Conservation (phyloP, 2,888 invertebrate species). For the Augochlorella aurata region DNA sequence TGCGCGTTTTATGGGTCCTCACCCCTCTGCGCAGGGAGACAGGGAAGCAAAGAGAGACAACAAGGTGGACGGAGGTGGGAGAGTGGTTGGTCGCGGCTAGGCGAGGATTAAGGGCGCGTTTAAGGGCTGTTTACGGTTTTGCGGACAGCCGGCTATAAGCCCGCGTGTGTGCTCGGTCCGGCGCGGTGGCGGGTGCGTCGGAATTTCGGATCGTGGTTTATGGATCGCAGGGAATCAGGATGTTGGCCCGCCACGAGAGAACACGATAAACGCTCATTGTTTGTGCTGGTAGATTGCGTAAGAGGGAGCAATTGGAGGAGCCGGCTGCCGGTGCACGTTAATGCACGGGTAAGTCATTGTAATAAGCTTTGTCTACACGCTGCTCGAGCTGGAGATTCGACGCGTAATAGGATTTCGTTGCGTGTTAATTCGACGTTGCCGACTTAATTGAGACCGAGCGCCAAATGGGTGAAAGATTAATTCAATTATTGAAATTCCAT, state of each 20-base stretch:
- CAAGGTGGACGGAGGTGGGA: not conserved
- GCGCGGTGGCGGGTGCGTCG: slow-evolving; percentile 35
- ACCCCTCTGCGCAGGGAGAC: not conserved
- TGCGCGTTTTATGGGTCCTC: not conserved
- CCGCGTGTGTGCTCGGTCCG: slow-evolving; percentile 37
- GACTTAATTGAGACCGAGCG: slow-evolving; percentile 27
- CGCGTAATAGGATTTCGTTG: slow-evolving; percentile 40
- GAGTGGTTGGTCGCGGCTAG: slow-evolving; percentile 32
- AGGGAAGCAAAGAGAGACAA: not conserved
- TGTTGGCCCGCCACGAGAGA: slow-evolving; percentile 33
- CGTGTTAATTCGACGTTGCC: slow-evolving; percentile 34
- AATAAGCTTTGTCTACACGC: slow-evolving; percentile 52
- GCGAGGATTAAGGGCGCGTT: slow-evolving; percentile 72
- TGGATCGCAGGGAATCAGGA: slow-evolving; percentile 50
- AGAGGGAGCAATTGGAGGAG: slow-evolving; percentile 32
- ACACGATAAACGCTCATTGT: slow-evolving; percentile 56
- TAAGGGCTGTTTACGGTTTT: slow-evolving; percentile 74
- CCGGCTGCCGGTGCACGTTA: slow-evolving; percentile 17
- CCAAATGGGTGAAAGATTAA: slow-evolving; percentile 22
- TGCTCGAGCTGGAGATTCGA: slow-evolving; percentile 17
- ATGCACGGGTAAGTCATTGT: slow-evolving; percentile 49
- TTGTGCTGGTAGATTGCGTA: slow-evolving; percentile 39
- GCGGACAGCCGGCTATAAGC: slow-evolving; percentile 60
- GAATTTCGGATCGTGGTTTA: slow-evolving; percentile 65
- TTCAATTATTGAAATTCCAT: slow-evolving; percentile 22